A percentile compares a stretch with the other conserved stretches of the same genome.
These are phyloP conservation scores for Diphyllodes magnificus DNA, from an alignment of 2,113 vertebrate species.

Conservation along the genomic window DNA sequence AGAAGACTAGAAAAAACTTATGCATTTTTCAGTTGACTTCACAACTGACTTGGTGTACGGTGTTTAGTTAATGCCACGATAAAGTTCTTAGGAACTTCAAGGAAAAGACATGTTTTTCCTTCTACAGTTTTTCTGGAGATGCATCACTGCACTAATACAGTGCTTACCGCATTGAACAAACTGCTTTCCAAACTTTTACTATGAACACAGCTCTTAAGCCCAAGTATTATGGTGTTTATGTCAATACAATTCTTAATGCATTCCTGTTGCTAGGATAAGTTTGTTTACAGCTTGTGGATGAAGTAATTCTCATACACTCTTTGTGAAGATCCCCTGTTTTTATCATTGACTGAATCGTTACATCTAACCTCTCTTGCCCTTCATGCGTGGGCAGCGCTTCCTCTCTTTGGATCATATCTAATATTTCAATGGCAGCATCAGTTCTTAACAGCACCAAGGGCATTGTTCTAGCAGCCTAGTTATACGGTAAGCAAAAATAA, in stretches of 20 bases:
- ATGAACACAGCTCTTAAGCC: not conserved
- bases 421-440: not conserved
- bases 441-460: not conserved
- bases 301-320: not conserved
- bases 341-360: not conserved
- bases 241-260: not conserved
- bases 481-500: not conserved
- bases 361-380: not conserved
- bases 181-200: not conserved
- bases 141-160: accelerated
- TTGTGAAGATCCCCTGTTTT: not conserved
- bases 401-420: not conserved
- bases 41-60: too few relatives aligned
- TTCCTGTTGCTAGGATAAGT: not conserved
- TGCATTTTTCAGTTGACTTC: not conserved
- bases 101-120: not conserved
- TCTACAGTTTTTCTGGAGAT: not conserved
- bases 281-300: not conserved
- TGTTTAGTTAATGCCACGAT: not conserved
- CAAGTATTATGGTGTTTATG: not conserved
- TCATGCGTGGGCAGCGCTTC: not conserved
- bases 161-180: not conserved
- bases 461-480: not conserved
- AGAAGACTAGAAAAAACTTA: not conserved
- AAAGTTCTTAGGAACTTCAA: not conserved